Percentiles rank a stretch among this genome's conserved stretches.
Evolutionary conservation across 1,140 invertebrate genomes (phyloP).

Genomic region (Scaptodrosophila lebanonensis): DNA sequence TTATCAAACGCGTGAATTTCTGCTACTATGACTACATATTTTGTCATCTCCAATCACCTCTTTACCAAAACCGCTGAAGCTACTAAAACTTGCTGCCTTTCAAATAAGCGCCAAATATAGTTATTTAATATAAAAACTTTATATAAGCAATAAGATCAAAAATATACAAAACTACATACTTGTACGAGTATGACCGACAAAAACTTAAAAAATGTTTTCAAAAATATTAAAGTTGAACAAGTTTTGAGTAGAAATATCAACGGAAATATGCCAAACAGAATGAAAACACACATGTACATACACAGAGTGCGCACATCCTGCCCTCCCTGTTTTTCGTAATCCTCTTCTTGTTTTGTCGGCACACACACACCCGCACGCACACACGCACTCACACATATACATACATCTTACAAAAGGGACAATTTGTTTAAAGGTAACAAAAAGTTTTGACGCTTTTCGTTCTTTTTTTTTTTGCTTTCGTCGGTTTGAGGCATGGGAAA

Average conservation of each 20-base stretch:
- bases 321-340: constrained; percentile 58
- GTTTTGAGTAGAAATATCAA: constrained; percentile 57
- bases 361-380: constrained; percentile 6
- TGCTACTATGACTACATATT: too few species aligned
- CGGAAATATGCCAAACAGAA: constrained; percentile 55
- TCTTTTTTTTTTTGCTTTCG: constrained; percentile 5
- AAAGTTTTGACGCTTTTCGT: constrained; percentile 52
- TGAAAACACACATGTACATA: constrained; percentile 4
- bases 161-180: too few species aligned
- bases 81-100: too few species aligned
- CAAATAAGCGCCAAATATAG: too few species aligned
- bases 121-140: constrained; percentile 11
- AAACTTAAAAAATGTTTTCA: constrained; percentile 1
- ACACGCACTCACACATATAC: constrained; percentile 2
- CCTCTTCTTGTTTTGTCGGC: constrained; percentile 26
- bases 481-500: constrained; percentile 16
- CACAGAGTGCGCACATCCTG: constrained; percentile 59
- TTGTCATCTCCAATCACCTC: too few species aligned
- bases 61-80: too few species aligned
- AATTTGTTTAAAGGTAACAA: constrained; percentile 67
- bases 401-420: constrained; percentile 40
- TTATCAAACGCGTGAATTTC: too few species aligned
- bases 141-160: background rate
- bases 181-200: too few species aligned
- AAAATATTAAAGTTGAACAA: constrained; percentile 32